Conservation (phyloP, 2,888 invertebrate genomes). For the Caradrina clavipalpis region DNA sequence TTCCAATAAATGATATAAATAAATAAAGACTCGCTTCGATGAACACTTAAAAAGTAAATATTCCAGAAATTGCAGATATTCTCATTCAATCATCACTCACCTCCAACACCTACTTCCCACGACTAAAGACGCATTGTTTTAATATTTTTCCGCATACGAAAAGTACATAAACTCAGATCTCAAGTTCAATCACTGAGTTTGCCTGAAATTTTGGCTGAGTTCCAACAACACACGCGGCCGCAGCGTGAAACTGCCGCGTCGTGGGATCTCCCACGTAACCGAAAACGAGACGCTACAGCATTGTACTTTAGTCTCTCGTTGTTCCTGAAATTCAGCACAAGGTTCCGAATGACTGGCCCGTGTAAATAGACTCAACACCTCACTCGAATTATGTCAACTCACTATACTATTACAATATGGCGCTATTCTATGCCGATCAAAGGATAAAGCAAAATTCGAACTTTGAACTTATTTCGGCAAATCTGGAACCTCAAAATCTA, state of each 20-base stretch:
- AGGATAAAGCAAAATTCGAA: background rate
- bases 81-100: conserved; percentile 9
- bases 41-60: background rate
- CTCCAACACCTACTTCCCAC: background rate
- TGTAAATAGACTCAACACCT: conserved; percentile 45
- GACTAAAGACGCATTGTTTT: conserved; percentile 18
- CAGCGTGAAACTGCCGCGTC: conserved; percentile 55
- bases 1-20: background rate
- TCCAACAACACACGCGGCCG: conserved; percentile 60
- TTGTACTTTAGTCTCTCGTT: conserved; percentile 51
- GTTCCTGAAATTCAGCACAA: conserved; percentile 60
- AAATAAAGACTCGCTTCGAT: background rate
- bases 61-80: background rate
- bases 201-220: conserved; percentile 54
- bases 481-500: conserved; percentile 15
- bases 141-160: conserved; percentile 36
- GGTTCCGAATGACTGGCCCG: conserved; percentile 45
- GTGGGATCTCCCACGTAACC: conserved; percentile 64
- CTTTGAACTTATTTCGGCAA: background rate
- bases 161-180: conserved; percentile 34
- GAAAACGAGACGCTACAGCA: conserved; percentile 44
- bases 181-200: conserved; percentile 62
- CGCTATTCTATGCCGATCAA: conserved; percentile 12
- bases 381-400: conserved; percentile 40
- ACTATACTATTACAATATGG: conserved; percentile 19